Evolutionary conservation across 2,113 vertebrate species (phyloP), one percentile per base, ranked within the genome.

Genomic region (Gadus macrocephalus): DNA sequence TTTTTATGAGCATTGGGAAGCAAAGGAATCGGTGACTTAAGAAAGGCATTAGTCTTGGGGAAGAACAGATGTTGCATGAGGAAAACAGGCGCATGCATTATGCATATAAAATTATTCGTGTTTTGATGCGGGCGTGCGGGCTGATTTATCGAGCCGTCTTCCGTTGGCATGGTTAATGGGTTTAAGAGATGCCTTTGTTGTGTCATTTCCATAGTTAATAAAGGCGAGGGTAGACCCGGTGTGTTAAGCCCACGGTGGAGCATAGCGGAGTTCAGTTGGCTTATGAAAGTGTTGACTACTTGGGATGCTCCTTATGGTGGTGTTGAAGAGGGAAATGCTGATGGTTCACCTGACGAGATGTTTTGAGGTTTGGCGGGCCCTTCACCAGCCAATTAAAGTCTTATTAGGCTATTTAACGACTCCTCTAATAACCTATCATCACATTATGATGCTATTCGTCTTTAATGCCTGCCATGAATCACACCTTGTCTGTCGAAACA

Each of bases 191-290:
- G 91, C 91, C 90, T 94, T 93, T 93, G 87, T 88, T 91, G 60
- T 91, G 84, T 92, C 91, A 93, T 94, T 90, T 94, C 85, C 85
- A 91, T 94, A 93, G 94, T 93, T 94, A 92, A 92, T 94, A 91
- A 86, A 85, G 86, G n/a, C n/a, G 64, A 90, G 85, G 84, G 55
- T 77, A 71, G 74, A 61, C 71, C 68, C 62, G 74, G 69, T 66
- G 80, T 71, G 76, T 82, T 69, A 77, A 78, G 66, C 78, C 74
- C 79, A 76, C 67, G 74, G 62, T 83, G 20, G 15, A 20, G 17
- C 9, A 60, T 19, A 12, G 17, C 58, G 11, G 58, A 19, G 17
- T 19, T 20, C 17, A 15, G 17, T 8, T 19, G 17, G 8, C n/a
- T 20, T 17, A 19, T 60, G 20, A 60, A 17, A 19, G 17, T 19